Base-by-base conservation (phyloP, 2,797 vertebrate species). In the Phalanger gymnotis region DNA sequence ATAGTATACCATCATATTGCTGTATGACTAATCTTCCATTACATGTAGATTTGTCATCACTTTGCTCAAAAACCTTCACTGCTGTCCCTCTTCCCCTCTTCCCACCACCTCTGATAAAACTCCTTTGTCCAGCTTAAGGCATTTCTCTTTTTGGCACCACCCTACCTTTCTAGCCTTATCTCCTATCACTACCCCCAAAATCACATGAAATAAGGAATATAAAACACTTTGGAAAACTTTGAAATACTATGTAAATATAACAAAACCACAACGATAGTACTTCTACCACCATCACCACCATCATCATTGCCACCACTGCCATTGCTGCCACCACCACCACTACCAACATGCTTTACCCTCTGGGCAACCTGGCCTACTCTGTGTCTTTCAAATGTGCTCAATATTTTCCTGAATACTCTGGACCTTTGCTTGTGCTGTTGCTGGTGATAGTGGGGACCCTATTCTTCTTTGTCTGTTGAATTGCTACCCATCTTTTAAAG, bases 71-170 rank as follows among this genome's bases (percentile, higher is more conserved):
- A 47, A 51, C 9, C 40, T 87, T 87, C 73, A 87, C 10, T 47
- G 9, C 34, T 19, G 2, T 30, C 14, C 0, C n/a, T 14, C 0
- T 13, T 16, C 4, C 5, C 31, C 31, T n/a, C 13, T 16, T 14
- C 61, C 56, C 28, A 30, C 56, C 54, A n/a, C n/a, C n/a, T n/a
- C 57, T 14, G 30, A 4, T 73, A 73, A n/a, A 87, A 51, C 25
- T 87, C 22, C 22, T 87, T 27, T 87, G 73, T 40, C 22, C 19
- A 47, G n/a, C 34, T 40, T 73, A 19, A 66, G 34, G 16, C 61
- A 81, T 81, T 40, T 81, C 66, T 81, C 31, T 34, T 1, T 81
- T 47, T 40, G n/a, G n/a, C 0, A 47, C 22, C 19, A 81, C 34
- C 7, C 58, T 22, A 40, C 5, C n/a, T 73, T 73, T 73, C 16